These are phyloP conservation scores for Branchipolynoe longqiensis DNA, from an alignment of 2,888 invertebrate species.

Conservation along the genomic window DNA sequence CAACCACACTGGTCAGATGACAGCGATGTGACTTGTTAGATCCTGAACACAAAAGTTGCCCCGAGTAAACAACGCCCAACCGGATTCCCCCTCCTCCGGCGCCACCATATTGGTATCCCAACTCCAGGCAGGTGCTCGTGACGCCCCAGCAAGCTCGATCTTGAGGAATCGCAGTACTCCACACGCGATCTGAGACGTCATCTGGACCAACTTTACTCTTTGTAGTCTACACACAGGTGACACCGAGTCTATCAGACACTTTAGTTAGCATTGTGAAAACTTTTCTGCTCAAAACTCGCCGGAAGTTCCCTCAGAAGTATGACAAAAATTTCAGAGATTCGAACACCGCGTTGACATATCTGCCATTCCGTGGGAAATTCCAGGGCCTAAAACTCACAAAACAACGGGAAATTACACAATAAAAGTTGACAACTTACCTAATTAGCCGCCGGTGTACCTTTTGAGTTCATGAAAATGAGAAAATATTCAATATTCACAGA, in stretches of 20 bases:
- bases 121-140: constrained; percentile 52
- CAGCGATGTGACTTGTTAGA: neutral
- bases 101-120: constrained; percentile 54
- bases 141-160: constrained; percentile 11
- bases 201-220: neutral
- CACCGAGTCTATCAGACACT: constrained; percentile 24
- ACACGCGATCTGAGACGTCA: neutral
- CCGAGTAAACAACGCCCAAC: constrained; percentile 13
- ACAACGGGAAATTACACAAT: constrained; percentile 17
- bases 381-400: constrained; percentile 67
- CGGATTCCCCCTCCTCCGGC: neutral
- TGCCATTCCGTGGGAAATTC: constrained; percentile 72
- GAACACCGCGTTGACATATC: constrained; percentile 78
- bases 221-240: neutral
- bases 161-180: constrained; percentile 23
- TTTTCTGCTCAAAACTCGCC: constrained; percentile 67
- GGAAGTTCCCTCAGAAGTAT: constrained; percentile 81
- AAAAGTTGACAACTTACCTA: constrained; percentile 83
- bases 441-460: constrained; percentile 86
- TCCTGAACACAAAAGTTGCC: constrained; percentile 13
- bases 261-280: constrained; percentile 34
- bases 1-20: neutral
- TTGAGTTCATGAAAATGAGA: constrained; percentile 82
- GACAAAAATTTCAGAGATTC: constrained; percentile 82
- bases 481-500: constrained; percentile 82